phyloP scores from a whole-genome alignment of 2,113 vertebrate genomes.

The Mormyrus iriodes region DNA sequence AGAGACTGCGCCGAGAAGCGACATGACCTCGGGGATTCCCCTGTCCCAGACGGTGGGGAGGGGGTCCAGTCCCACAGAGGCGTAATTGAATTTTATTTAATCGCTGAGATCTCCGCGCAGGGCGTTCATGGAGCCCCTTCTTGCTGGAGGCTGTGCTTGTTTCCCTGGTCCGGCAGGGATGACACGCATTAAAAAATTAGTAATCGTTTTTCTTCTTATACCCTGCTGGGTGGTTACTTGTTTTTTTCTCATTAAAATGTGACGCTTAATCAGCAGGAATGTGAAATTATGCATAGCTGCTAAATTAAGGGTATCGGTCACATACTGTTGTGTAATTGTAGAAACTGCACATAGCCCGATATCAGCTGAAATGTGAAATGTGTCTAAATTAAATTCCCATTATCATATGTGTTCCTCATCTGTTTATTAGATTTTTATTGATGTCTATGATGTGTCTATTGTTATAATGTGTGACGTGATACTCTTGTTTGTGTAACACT shows the following conservation, averaged over 20 bases:
- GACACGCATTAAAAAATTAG: slow-evolving; percentile 36
- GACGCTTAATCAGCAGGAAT: neutral
- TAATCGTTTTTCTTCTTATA: slow-evolving; percentile 30
- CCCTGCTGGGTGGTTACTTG: slow-evolving; percentile 25
- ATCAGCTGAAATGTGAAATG: neutral
- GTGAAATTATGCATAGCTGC: neutral
- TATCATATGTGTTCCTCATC: neutral
- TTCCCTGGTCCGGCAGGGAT: neutral
- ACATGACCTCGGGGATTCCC: slow-evolving; percentile 49
- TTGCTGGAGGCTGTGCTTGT: slow-evolving; percentile 31
- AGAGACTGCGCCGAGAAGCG: slow-evolving; percentile 33
- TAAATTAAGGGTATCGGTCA: slow-evolving; percentile 4
- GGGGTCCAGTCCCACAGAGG: slow-evolving; percentile 63
- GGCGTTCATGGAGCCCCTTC: slow-evolving; percentile 44
- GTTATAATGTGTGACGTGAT: neutral
- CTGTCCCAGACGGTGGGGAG: slow-evolving; percentile 48
- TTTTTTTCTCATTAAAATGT: slow-evolving; percentile 15
- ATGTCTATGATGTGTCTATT: neutral
- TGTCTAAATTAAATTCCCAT: neutral
- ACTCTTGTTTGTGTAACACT: neutral
- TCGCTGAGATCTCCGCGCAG: slow-evolving; percentile 39
- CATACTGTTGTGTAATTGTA: neutral
- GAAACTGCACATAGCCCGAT: neutral
- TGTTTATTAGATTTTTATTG: neutral
- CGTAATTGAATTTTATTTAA: slow-evolving; percentile 66